Base-by-base conservation (phyloP, 2,113 vertebrate species). In the Otolemur garnettii region DNA sequence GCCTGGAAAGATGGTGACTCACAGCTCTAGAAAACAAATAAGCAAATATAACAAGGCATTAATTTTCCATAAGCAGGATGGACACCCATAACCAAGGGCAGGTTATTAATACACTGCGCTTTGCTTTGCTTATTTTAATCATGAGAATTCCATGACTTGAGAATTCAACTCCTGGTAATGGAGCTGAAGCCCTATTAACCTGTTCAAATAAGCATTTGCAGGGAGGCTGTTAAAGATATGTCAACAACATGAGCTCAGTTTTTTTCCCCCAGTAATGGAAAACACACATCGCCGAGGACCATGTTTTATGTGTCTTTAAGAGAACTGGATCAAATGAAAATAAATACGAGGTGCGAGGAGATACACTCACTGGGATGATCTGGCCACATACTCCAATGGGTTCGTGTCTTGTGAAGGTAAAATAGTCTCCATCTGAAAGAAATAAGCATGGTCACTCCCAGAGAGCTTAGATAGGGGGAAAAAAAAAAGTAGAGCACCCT, bases 341-440 rank as follows among this genome's bases (percentile, higher is more conserved):
- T 98, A 98, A 98, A 98, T 98, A 98, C 12, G 38, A 97, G 97
- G 97, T 28, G 22, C 66, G 93, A 95, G 93, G 97, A 97, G 95
- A 98, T 94, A 97, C 98, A 99, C 99, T 99, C 98, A 99, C 99
- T 75, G 99, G 99, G 98, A 99, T 99, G 98, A 99, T 99, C 99
- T 99, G 99, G 99, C 99, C 99, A 98, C 99, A 99, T 94, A 99
- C 99, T 97, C 99, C 99, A 12, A 99, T 99, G 96, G 99, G 99
- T 98, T 99, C 99, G 17, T 99, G 98, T 98, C 99, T 99, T 97
- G 99, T 99, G 98, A 99, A 99, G 38, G 99, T 99, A 98, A 99
- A 99, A 98, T 99, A 99, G 97, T 99, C 99, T 98, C 99, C 99
- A 99, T 99, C 99, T 99, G 99, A 98, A 98, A 98, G 97, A 98